phyloP scores from a whole-genome alignment of 35 echinoderm and acorn worm species.

The Anneissia japonica region DNA sequence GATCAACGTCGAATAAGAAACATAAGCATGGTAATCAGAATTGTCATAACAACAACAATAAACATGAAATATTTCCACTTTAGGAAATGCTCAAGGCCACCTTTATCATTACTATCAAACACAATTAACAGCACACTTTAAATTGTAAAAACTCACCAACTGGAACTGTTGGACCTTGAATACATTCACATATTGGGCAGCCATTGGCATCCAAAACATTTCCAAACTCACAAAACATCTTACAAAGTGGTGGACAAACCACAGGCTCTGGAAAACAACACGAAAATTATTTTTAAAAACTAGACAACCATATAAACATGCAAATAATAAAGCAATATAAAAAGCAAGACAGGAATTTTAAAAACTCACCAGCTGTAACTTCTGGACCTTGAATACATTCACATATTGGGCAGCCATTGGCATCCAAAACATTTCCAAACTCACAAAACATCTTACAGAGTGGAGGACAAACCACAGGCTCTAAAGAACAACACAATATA shows the following conservation, averaged over 20 bases:
- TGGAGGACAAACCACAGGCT: conserved; percentile 13
- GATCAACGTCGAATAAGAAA: too few species aligned
- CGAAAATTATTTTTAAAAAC: too few species aligned
- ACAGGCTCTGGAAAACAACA: neutral
- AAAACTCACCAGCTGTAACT: neutral
- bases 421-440: conserved; percentile 27
- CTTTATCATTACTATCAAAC: too few species aligned
- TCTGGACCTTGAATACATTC: conserved; percentile 35
- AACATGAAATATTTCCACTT: too few species aligned
- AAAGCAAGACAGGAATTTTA: too few species aligned
- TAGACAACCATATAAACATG: too few species aligned
- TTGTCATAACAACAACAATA: too few species aligned
- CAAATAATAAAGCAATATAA: neutral
- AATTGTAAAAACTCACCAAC: neutral
- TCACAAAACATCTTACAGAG: conserved; percentile 38
- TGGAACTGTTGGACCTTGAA: neutral
- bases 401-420: conserved; percentile 47
- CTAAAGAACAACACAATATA: neutral
- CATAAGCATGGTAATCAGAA: too few species aligned
- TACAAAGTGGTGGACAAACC: conserved; percentile 36
- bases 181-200: conserved; percentile 52
- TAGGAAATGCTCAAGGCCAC: too few species aligned
- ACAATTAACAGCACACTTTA: too few species aligned
- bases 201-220: conserved; percentile 18
- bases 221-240: conserved; percentile 28